A percentile compares a stretch with the other conserved stretches of the same genome.
These are phyloP conservation scores for Drosophila hawaiiensis DNA, from an alignment of 2,888 invertebrate genomes.

Conservation along the genomic window DNA sequence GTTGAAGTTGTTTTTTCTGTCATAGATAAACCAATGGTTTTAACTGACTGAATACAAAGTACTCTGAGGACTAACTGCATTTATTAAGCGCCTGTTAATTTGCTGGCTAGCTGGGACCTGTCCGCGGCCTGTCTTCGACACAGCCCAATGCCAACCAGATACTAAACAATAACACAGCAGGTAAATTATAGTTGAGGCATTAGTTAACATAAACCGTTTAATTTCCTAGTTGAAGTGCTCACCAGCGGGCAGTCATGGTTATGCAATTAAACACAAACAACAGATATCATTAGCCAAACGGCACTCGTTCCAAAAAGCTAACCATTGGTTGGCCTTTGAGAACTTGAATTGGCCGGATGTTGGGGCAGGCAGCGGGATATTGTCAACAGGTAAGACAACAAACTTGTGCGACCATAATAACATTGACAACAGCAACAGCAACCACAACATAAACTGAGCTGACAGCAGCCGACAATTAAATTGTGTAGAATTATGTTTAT, in stretches of 20 bases:
- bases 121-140: background rate
- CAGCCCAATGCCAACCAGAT: slow-evolving; percentile 32
- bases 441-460: slow-evolving; percentile 15
- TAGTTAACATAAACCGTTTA: slow-evolving; percentile 43
- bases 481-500: slow-evolving; percentile 42
- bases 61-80: background rate
- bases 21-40: background rate
- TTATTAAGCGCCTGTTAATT: slow-evolving; percentile 1
- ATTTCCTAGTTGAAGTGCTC: slow-evolving; percentile 45
- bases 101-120: background rate
- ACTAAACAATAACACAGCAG: slow-evolving; percentile 10
- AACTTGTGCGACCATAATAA: slow-evolving; percentile 57
- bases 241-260: slow-evolving; percentile 32
- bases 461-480: slow-evolving; percentile 58
- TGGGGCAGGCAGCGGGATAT: slow-evolving; percentile 45
- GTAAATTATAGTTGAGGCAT: slow-evolving; percentile 19
- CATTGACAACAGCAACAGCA: slow-evolving; percentile 28
- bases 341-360: slow-evolving; percentile 68
- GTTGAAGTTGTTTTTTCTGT: background rate
- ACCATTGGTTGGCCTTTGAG: slow-evolving; percentile 27
- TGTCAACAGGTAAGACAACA: slow-evolving; percentile 76
- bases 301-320: slow-evolving; percentile 38
- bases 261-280: slow-evolving; percentile 60
- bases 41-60: background rate
- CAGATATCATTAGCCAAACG: slow-evolving; percentile 65